Evolutionary conservation across 2,113 vertebrate species (phyloP).

Genomic region (Leptobrachium ailaonicum): DNA sequence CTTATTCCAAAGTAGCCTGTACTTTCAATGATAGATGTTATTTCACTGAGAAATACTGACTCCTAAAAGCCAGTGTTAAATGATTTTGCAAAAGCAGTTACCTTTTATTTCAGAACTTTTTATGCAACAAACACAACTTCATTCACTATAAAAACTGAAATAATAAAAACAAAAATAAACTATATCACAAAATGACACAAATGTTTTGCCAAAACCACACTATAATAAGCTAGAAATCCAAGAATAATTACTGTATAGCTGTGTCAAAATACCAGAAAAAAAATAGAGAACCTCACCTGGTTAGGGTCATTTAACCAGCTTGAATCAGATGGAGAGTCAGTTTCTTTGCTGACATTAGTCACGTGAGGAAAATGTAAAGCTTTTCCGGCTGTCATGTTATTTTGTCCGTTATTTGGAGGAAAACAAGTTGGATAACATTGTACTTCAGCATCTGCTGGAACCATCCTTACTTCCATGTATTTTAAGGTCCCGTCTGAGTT

Average conservation of each 20-base stretch:
- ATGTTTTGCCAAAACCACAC: neutral
- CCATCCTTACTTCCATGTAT: slow-evolving; percentile 74
- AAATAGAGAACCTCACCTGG: slow-evolving; percentile 62
- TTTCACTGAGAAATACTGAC: no score
- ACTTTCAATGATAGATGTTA: no score
- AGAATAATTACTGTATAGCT: no score
- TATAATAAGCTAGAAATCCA: neutral
- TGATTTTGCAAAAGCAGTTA: no score
- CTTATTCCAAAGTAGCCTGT: no score
- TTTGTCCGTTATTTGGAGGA: slow-evolving; percentile 71
- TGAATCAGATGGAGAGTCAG: slow-evolving; percentile 47
- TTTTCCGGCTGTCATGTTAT: slow-evolving; percentile 73
- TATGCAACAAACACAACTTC: no score
- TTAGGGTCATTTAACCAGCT: slow-evolving; percentile 62
- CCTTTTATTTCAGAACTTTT: no score
- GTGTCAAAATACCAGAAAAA: no score
- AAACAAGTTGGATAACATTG: slow-evolving; percentile 81
- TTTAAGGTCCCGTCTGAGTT: slow-evolving; percentile 83
- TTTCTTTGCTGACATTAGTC: slow-evolving; percentile 59
- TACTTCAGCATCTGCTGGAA: slow-evolving; percentile 67
- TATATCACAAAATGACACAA: neutral
- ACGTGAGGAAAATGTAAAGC: slow-evolving; percentile 62
- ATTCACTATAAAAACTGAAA: neutral
- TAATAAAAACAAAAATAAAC: neutral
- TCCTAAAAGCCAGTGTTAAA: no score